These are phyloP conservation scores for Ficedula albicollis DNA, from an alignment of 2,797 vertebrate genomes.

Conservation along the genomic window DNA sequence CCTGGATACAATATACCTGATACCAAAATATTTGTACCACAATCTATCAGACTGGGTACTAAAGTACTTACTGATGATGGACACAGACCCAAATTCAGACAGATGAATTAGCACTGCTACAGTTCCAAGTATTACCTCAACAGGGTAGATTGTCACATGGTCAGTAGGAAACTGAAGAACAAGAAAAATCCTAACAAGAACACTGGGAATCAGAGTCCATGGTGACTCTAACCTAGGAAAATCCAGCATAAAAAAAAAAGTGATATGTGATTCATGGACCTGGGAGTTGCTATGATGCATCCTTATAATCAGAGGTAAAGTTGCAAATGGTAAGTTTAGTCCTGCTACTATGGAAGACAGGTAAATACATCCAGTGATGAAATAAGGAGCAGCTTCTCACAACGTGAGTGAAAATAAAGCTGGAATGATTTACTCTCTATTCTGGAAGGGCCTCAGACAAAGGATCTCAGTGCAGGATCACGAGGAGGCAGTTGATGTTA, in stretches of 20 bases:
- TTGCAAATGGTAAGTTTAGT: background rate
- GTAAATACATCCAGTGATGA: background rate
- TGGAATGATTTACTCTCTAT: background rate
- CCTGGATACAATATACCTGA: background rate
- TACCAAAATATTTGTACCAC: background rate
- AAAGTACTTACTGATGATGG: background rate
- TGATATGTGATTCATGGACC: background rate
- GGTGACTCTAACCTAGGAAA: background rate
- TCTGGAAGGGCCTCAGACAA: background rate
- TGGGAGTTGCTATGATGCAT: background rate
- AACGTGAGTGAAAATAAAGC: background rate
- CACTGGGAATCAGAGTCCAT: background rate
- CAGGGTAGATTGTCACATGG: background rate
- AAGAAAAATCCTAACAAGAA: background rate
- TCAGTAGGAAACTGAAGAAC: background rate
- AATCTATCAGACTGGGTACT: background rate
- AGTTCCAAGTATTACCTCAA: background rate
- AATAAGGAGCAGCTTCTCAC: background rate
- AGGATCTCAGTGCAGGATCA: background rate
- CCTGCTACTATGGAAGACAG: background rate
- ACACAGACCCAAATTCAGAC: background rate
- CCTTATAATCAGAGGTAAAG: background rate
- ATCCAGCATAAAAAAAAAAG: background rate
- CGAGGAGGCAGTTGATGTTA: background rate
- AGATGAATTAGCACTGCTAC: background rate